Evolutionary conservation across 2,113 vertebrate species (phyloP), one percentile per base, ranked within the genome.

Genomic region (Uria aalge): DNA sequence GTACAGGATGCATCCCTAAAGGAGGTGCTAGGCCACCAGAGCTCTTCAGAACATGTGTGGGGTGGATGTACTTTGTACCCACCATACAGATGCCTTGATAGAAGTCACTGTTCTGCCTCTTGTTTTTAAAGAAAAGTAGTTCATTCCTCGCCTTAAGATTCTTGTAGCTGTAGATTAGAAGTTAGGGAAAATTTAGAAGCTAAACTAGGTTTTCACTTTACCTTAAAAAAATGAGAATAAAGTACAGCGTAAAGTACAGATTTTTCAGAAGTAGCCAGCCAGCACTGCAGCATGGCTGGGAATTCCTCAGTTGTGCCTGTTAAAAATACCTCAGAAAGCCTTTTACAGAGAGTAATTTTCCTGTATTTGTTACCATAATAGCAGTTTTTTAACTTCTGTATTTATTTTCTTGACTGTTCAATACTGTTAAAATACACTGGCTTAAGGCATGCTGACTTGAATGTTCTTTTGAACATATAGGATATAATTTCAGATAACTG

Each of bases 401-500:
- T 66, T 57, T 45, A 18, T 64, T 77, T 63, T 40, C 8, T 1
- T 34, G 29, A 14, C 30, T 73, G 30, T 52, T 79, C 1, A 4
- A 3, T n/a, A 9, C 22, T n/a, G n/a, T 30, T 71, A 30, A 52
- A 91, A 41, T 55, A 29, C 11, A 60, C 9, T 12, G 19, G 52
- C 26, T 43, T 64, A n/a, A 40, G 29, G 50, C 41, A 34, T 2
- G 0, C 69, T 76, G 40, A 86, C 52, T 24, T 60, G 24, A 59
- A 9, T 0, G 1, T 90, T 88, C 53, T 62, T 86, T 67, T 94
- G 90, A 90, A 50, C 27, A 50, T 38, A 6, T 96, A 99, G 99
- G 98, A 99, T 56, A 94, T 98, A 47, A 98, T 99, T 97, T 98
- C 99, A 66, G 96, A 98, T 74, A 99, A 99, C 96, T 99, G 99